Base-by-base conservation (phyloP, 2,113 vertebrate species). In the Tenrec ecaudatus region DNA sequence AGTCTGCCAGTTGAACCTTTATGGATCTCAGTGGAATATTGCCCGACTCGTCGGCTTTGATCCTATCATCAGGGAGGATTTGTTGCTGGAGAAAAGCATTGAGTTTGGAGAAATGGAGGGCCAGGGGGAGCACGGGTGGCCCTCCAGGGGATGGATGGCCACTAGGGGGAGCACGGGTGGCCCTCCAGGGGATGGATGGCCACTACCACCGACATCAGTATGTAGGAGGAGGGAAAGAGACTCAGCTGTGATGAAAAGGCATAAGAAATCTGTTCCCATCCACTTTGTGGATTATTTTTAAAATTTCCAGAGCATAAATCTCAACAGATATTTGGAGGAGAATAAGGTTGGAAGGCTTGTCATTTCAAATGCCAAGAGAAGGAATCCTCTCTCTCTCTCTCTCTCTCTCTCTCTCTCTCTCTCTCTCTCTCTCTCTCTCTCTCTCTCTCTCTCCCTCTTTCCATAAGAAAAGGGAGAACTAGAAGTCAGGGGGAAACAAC, bases 401-500 rank as follows among this genome's bases (percentile, higher is more conserved):
- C n/a, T n/a, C n/a, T n/a, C n/a, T n/a, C n/a, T n/a, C n/a, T n/a
- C n/a, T n/a, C n/a, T n/a, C n/a, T n/a, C n/a, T n/a, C n/a, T 40
- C 40, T 40, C 40, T 40, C 40, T 40, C 40, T 40, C 40, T 40
- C 40, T 40, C 40, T 40, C 40, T 40, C 40, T 40, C 40, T 40
- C 40, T 40, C 40, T 40, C 40, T 40, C 7, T 40, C 40, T 40
- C 40, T 40, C 40, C 7, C 40, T 40, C 40, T 40, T 7, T 40
- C 40, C 40, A n/a, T 40, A 40, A 40, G 40, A 40, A 57, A 78
- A 87, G 62, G 71, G n/a, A n/a, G 27, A 91, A 31, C 20, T n/a
- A n/a, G 27, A 91, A 31, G 25, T n/a, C 73, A 77, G 23, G 36
- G 43, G 87, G 64, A 92, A 92, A 66, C n/a, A 92, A 66, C n/a